Evolutionary conservation across 30 jellyfish, hydroid and myxozoan genomes (phyloP), one percentile per base, ranked within the genome.

Genomic region (Aurelia aurita): DNA sequence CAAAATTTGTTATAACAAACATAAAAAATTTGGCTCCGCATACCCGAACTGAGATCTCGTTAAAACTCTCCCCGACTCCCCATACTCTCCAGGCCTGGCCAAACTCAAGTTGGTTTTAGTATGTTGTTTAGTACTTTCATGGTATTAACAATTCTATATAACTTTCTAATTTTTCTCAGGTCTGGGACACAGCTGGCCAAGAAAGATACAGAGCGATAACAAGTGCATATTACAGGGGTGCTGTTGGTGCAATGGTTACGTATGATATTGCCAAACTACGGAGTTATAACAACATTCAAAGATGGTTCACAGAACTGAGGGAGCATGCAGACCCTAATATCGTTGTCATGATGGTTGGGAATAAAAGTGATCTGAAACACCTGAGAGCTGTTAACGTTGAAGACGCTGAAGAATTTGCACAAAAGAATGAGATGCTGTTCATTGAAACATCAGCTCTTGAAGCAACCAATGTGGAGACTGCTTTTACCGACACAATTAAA

Each of bases 101-200:
- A 39, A 39, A 4, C 14, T 39, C 15, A 39, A 39, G 0, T 39
- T 39, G 2, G 51, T 14, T 6, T 4, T 3, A 3, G 51, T 2
- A 15, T 39, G 9, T 6, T 4, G 51, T n/a, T n/a, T n/a, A 39
- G 51, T 39, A 15, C 51, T 39, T 39, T 9, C 51, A 39, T 39
- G 2, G 51, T 39, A 0, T 39, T n/a, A 5, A 3, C 43, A 31
- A 31, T 3, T 0, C 43, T 31, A 3, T 31, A 31, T 31, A 39
- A 8, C 9, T 64, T 16, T 28, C n/a, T 23, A 35, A 16, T 46
- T 70, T 28, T 47, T 55, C 45, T 16, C 57, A 94, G 99, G 99
- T 89, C 5, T 94, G 99, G 99, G 99, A 94, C 76, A 94, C 99
- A 4, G 99, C 99, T 0, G 99, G 99, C 1, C 99, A 94, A 89